Conservation (phyloP, 2,888 invertebrate genomes). For the Cetonia aurata region DNA sequence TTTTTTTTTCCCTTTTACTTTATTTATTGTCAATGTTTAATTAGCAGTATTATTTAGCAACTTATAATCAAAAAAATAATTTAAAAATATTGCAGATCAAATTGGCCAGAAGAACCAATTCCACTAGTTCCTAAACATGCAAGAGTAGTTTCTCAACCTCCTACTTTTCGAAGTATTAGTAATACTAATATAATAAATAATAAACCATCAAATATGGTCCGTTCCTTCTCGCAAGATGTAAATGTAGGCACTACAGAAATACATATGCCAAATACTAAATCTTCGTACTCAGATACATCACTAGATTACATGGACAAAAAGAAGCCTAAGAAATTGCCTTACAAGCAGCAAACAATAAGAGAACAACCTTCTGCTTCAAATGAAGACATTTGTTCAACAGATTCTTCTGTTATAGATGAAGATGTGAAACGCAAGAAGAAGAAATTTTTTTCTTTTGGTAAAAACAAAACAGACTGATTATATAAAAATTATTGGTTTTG, state of each 20-base stretch:
- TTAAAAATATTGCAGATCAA: conserved; percentile 48
- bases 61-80: conserved; percentile 15
- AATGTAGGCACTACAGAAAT: conserved; percentile 60
- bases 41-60: neutral
- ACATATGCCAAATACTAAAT: conserved; percentile 61
- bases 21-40: neutral
- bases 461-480: conserved; percentile 53
- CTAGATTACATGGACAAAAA: conserved; percentile 57
- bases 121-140: conserved; percentile 46
- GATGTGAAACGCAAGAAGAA: conserved; percentile 73
- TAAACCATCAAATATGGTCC: conserved; percentile 61
- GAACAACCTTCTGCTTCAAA: conserved; percentile 64
- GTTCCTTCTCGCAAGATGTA: conserved; percentile 70
- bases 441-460: conserved; percentile 69
- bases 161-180: conserved; percentile 51
- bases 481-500: neutral
- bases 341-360: conserved; percentile 57
- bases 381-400: conserved; percentile 77
- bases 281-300: conserved; percentile 69
- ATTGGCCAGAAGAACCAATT: conserved; percentile 54
- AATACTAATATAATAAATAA: conserved; percentile 60
- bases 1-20: too few relatives aligned
- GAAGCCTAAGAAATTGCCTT: conserved; percentile 40
- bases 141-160: conserved; percentile 49
- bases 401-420: conserved; percentile 78